Evolutionary conservation across 2,888 invertebrate genomes (phyloP), one percentile per base, ranked within the genome.

Genomic region (Merodon equestris): DNA sequence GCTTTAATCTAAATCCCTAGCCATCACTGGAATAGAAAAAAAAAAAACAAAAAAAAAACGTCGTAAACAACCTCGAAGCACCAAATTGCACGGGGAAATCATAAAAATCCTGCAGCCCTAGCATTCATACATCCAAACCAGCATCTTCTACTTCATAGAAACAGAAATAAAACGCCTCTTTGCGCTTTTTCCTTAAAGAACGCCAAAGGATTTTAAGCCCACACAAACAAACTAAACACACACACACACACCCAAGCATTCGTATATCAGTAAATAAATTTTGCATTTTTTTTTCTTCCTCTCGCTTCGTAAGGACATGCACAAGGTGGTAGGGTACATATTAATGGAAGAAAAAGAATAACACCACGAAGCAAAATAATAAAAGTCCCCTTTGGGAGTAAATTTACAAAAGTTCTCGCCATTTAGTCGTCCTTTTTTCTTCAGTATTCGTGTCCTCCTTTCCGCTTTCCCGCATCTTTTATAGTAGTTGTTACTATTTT

Each of bases 401-500:
- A 71, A 71, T 53, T 60, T 53, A 60, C 53, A 60, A 60, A 68
- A 68, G 38, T 60, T 60, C 60, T 60, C 60, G 67, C 58, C 68
- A 68, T 68, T 68, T 60, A 36, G 40, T 18, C 27, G 27, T 27
- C 27, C 27, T 61, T 61, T 56, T 54, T 50, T 9, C 9, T 3
- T 40, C 9, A 10, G n/a, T n/a, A n/a, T n/a, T 9, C n/a, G 40
- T 9, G 40, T 61, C 61, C 27, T 48, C 7, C 50, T 40, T 61
- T 61, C 38, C 48, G 7, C 50, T 19, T 53, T 58, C 60, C 53
- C 54, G 45, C 47, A 64, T 58, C 47, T 64, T 64, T 51, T 50
- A 63, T 34, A 19, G 51, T 71, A 63, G 71, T 63, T 71, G 70
- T 54, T 61, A 61, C 60, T 61, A 56, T 60, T 42, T 44, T 53